Evolutionary conservation across 2,888 invertebrate genomes (phyloP), one percentile per base, ranked within the genome.

Genomic region (Polyploca ridens): DNA sequence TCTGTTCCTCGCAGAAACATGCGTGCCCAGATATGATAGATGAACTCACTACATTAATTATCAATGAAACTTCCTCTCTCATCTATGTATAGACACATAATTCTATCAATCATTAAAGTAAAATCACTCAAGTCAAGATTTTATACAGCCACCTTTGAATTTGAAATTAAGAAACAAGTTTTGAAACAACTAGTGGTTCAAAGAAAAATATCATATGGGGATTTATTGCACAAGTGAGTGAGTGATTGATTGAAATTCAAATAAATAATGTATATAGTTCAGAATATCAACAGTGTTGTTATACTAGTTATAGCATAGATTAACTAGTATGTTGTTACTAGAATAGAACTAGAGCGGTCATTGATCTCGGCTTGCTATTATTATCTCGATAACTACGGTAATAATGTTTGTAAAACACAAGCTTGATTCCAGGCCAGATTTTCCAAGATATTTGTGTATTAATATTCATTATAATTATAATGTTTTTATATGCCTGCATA

Each of bases 301-400:
- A 67, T 74, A 62, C 70, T 72, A 74, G 73, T 79, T 75, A 71
- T 71, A 38, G 60, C n/a, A 35, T 38, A 35, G 41, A n/a, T 35
- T 38, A 60, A 38, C 35, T 10, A 41, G 27, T 33, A 69, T 66
- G 71, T 81, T 75, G 86, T 82, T 81, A 88, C 85, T 88, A 88
- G 86, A 88, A 86, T 89, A 91, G 85, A 93, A 92, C 81, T 91
- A 72, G 90, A 84, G 79, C 91, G 90, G 90, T 86, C 91, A 82
- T 85, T 90, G 91, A 90, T 78, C 90, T 72, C 84, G 63, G 66
- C 71, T 72, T 65, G 81, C 84, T 87, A 87, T 88, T 89, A 91
- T 89, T 88, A 90, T 88, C 86, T 79, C 85, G 84, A 90, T 90
- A 89, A 87, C 84, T 80, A 73, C 83, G 63, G 76, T 78, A 83